phyloP scores from a whole-genome alignment of 2,113 vertebrate species.

The Onychostruthus taczanowskii region DNA sequence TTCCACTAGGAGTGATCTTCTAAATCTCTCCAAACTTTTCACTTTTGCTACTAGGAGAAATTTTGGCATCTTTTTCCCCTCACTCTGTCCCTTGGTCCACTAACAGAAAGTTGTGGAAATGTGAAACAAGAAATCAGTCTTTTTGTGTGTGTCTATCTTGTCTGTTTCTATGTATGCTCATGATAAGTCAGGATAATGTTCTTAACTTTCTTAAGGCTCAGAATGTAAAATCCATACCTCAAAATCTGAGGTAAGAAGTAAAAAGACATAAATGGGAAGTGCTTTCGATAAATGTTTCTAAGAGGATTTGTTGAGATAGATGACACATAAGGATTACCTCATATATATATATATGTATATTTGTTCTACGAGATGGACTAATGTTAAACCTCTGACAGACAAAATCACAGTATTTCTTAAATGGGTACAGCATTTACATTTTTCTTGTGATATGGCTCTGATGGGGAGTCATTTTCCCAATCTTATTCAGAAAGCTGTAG shows the following conservation, averaged over 20 bases:
- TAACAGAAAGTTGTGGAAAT: neutral
- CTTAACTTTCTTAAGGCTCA: neutral
- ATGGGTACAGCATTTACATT: neutral
- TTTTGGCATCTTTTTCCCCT: neutral
- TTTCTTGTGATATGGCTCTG: neutral
- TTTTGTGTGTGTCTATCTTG: neutral
- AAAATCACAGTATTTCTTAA: neutral
- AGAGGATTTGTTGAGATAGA: constrained; percentile 25
- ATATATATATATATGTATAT: neutral
- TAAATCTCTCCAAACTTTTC: neutral
- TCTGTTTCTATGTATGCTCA: neutral
- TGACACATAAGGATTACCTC: neutral
- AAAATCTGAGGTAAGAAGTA: neutral
- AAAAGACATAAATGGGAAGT: neutral
- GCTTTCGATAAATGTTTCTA: neutral
- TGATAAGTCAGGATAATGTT: neutral
- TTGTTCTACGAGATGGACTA: neutral
- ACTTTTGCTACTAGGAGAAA: neutral
- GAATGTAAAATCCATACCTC: neutral
- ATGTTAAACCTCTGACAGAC: neutral
- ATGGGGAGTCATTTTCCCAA: neutral
- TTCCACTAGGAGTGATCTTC: neutral
- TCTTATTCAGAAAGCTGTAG: neutral
- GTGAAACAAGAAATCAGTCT: neutral
- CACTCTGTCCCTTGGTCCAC: neutral